Evolutionary conservation across 2,113 vertebrate genomes (phyloP).

Genomic region (Epinephelus moara): DNA sequence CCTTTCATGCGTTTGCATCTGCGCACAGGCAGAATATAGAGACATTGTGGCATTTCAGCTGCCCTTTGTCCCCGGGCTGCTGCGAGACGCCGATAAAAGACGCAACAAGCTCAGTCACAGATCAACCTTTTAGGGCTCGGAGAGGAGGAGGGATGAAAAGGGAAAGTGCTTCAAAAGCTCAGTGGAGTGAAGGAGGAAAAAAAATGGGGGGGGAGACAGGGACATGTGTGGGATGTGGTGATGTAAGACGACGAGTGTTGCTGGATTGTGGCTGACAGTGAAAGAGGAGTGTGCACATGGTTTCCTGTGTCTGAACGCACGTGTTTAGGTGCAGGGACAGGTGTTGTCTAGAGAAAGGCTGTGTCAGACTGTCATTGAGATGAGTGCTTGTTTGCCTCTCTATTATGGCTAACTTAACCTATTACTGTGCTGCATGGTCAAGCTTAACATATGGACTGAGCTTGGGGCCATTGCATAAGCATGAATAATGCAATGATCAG

Average conservation of each 20-base stretch:
- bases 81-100: slow-evolving; percentile 77
- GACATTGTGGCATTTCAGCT: slow-evolving; percentile 70
- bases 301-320: slow-evolving; percentile 25
- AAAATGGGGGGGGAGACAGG: background rate
- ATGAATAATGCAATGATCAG: slow-evolving; percentile 77
- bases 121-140: slow-evolving; percentile 63
- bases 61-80: slow-evolving; percentile 72
- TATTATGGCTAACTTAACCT: slow-evolving; percentile 18
- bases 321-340: slow-evolving; percentile 1
- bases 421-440: slow-evolving; percentile 7
- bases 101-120: slow-evolving; percentile 67
- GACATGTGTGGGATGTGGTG: slow-evolving; percentile 57
- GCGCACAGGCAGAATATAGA: slow-evolving; percentile 45
- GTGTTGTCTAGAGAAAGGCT: background rate
- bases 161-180: slow-evolving; percentile 59
- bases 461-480: slow-evolving; percentile 60
- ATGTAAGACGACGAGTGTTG: slow-evolving; percentile 32
- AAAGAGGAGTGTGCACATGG: background rate
- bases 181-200: slow-evolving; percentile 34
- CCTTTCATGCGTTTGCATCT: slow-evolving; percentile 53
- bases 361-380: slow-evolving; percentile 2
- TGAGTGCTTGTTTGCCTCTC: background rate
- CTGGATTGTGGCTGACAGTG: slow-evolving; percentile 38
- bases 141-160: slow-evolving; percentile 50
- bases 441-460: slow-evolving; percentile 54